Conservation (phyloP, 2,888 invertebrate genomes). For the Chymomyza amoena region DNA sequence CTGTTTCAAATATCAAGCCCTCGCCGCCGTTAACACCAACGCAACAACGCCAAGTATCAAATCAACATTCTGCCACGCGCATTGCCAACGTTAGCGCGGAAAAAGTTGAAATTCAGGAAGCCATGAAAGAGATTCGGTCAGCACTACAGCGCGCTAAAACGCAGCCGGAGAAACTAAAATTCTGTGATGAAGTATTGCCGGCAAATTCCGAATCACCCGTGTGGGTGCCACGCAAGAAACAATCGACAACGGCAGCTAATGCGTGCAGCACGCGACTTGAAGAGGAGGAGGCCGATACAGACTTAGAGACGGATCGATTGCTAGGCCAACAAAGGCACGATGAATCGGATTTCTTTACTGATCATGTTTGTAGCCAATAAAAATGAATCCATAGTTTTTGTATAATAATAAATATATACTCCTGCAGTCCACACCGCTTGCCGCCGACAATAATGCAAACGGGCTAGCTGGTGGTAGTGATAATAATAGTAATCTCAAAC, state of each 20-base stretch:
- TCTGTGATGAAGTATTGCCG: slow-evolving; percentile 75
- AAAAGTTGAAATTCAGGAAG: slow-evolving; percentile 81
- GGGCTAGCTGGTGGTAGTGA: slow-evolving; percentile 30
- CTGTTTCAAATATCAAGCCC: slow-evolving; percentile 6
- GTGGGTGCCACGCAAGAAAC: slow-evolving; percentile 76
- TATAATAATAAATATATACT: background rate
- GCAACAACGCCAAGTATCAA: background rate
- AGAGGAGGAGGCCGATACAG: slow-evolving; percentile 95
- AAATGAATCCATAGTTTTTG: background rate
- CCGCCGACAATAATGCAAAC: slow-evolving; percentile 60
- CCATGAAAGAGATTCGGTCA: slow-evolving; percentile 90
- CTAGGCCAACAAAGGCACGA: slow-evolving; percentile 96
- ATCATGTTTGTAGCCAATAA: slow-evolving; percentile 77
- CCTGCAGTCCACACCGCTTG: slow-evolving; percentile 46
- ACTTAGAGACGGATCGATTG: slow-evolving; percentile 97
- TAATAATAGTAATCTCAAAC: slow-evolving; percentile 62
- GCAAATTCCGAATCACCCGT: slow-evolving; percentile 76
- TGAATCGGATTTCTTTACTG: slow-evolving; percentile 93
- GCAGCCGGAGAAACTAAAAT: slow-evolving; percentile 77
- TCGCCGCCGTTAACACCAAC: background rate
- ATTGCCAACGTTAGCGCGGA: slow-evolving; percentile 80
- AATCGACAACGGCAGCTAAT: slow-evolving; percentile 12
- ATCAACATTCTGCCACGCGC: background rate
- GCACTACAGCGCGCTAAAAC: slow-evolving; percentile 82
- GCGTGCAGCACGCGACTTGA: slow-evolving; percentile 76